Evolutionary conservation across 2,888 invertebrate genomes (phyloP), one percentile per base, ranked within the genome.

Genomic region (Miltochrista miniata): DNA sequence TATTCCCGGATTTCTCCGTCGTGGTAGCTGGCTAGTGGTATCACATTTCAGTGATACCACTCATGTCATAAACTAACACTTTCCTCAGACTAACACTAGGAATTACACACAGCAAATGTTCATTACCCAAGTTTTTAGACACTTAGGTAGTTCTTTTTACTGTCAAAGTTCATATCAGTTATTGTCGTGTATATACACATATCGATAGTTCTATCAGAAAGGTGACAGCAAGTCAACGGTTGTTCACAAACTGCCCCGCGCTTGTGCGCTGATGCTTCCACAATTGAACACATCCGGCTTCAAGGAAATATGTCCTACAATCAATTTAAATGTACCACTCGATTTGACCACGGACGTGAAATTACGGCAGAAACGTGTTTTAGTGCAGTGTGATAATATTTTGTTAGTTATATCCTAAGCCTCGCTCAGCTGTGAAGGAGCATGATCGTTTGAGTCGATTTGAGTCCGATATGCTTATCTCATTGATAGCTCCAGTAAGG

Each of bases 211-310:
- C 33, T 41, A 46, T 45, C 33, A 24, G 31, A 46, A 37, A 24
- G 59, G 66, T 70, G 76, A 73, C 75, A 63, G 64, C 74, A 64
- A 68, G 61, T 64, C 79, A 68, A 79, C 72, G 83, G 77, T 70
- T 74, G 75, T 79, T 76, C 69, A 73, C 63, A 70, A 70, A 89
- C 87, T 89, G 83, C 70, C 68, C 71, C 70, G 80, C 77, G 82
- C 72, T 62, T 74, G 84, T 79, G 79, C 78, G 68, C 74, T 75
- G 74, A 76, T 74, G 76, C 72, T 77, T 51, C 83, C 85, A 45
- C 52, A 92, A 92, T 92, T 92, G 91, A 85, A 81, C 74, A 77
- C 87, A 91, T 92, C 92, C 92, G 92, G 92, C 79, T 64, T 76
- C 81, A 86, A 85, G 90, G 91, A 91, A 90, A 91, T 87, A 87